phyloP scores from a whole-genome alignment of 2,113 vertebrate genomes.

The Dipodomys stephensi region DNA sequence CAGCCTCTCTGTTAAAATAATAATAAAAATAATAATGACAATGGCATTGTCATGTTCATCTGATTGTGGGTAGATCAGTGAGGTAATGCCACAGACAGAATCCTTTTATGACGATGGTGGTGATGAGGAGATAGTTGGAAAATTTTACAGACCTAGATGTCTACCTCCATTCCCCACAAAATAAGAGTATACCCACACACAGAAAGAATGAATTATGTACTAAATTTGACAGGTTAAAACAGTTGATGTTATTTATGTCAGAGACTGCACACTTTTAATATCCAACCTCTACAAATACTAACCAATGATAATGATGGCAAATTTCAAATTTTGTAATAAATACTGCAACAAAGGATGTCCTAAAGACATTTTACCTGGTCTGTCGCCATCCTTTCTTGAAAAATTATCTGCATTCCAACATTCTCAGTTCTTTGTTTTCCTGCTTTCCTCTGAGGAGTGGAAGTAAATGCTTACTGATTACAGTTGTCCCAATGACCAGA shows the following conservation, averaged over 20 bases:
- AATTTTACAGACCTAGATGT: background rate
- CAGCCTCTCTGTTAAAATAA: background rate
- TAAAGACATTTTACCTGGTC: background rate
- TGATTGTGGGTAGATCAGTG: background rate
- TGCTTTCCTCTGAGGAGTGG: background rate
- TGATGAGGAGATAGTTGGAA: background rate
- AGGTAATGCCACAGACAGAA: background rate
- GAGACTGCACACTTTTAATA: background rate
- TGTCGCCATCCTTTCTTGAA: background rate
- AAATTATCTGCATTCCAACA: background rate
- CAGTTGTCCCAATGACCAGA: background rate
- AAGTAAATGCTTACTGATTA: conserved; percentile 43
- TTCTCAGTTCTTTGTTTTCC: background rate
- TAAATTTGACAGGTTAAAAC: background rate
- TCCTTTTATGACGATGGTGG: background rate
- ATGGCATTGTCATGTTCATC: background rate
- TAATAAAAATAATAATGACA: background rate
- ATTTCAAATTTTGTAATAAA: background rate
- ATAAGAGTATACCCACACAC: background rate
- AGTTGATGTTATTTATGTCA: background rate
- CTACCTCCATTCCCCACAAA: background rate
- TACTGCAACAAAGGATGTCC: background rate
- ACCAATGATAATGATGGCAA: background rate
- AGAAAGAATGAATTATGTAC: background rate
- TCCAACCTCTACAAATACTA: background rate